A percentile compares a stretch with the other conserved stretches of the same genome.
phyloP scores from a whole-genome alignment of 53 echinoderm and acorn worm species.

The Astropecten irregularis region DNA sequence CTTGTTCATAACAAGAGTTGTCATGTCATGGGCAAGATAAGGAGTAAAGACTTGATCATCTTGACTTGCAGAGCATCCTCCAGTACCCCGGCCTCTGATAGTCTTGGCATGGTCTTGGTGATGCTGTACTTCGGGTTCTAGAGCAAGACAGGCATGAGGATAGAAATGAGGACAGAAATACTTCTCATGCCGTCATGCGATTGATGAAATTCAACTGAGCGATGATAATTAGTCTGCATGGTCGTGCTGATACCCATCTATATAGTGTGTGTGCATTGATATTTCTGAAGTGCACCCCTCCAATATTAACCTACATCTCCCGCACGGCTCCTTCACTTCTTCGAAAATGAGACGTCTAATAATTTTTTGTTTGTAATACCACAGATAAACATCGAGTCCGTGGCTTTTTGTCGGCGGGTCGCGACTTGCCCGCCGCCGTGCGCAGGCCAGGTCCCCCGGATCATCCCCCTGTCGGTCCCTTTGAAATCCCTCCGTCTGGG shows the following conservation, averaged over 20 bases:
- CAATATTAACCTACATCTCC: conserved; percentile 33
- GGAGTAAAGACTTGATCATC: no score
- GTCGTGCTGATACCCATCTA: neutral
- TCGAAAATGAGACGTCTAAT: conserved; percentile 11
- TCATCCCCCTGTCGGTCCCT: conserved; percentile 50
- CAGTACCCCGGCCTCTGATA: no score
- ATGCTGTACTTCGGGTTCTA: no score
- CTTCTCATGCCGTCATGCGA: no score
- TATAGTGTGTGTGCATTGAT: neutral
- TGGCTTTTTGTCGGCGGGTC: conserved; percentile 4
- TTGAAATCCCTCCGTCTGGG: conserved; percentile 28
- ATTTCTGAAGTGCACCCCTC: neutral
- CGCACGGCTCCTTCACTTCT: neutral
- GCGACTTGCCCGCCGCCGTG: neutral
- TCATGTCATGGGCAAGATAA: no score
- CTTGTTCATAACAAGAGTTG: no score
- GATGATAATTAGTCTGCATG: neutral
- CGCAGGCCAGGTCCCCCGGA: neutral
- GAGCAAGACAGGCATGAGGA: no score
- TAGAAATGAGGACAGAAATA: no score
- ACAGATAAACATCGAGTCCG: conserved; percentile 47
- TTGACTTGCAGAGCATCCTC: no score
- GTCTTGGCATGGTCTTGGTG: no score
- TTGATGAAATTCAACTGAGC: neutral
- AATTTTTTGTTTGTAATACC: conserved; percentile 10